These are phyloP conservation scores for Ptychobarbus kaznakovi DNA, from an alignment of 2,797 vertebrate genomes.

Conservation along the genomic window DNA sequence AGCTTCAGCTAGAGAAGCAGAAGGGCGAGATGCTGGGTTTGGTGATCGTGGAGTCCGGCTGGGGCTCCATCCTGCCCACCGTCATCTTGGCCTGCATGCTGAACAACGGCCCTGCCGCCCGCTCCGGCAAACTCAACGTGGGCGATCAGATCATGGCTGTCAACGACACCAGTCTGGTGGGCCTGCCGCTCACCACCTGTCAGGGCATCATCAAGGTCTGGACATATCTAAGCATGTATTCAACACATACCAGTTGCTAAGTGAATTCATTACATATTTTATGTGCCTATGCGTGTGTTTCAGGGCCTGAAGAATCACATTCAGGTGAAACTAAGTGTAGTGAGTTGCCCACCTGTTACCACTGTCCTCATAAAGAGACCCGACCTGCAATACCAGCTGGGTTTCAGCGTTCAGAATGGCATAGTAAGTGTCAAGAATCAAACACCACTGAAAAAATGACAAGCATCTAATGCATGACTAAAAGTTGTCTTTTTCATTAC, in stretches of 20 bases:
- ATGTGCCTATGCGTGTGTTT: slow-evolving; percentile 16
- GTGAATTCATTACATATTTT: neutral
- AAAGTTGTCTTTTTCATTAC: neutral
- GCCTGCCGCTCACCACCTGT: slow-evolving; percentile 92
- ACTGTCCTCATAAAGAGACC: slow-evolving; percentile 97
- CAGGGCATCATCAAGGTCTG: slow-evolving; percentile 97
- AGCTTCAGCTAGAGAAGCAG: slow-evolving; percentile 93
- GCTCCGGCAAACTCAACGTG: slow-evolving; percentile 94
- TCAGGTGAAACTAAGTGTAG: slow-evolving; percentile 94
- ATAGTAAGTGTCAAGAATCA: slow-evolving; percentile 73
- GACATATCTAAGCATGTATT: neutral
- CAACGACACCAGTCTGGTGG: slow-evolving; percentile 85
- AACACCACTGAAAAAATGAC: neutral
- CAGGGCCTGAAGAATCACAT: slow-evolving; percentile 95
- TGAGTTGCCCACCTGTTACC: slow-evolving; percentile 97
- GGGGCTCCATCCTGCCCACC: slow-evolving; percentile 90
- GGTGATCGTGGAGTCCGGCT: slow-evolving; percentile 83
- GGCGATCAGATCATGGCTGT: slow-evolving; percentile 99
- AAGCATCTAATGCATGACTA: neutral
- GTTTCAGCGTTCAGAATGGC: slow-evolving; percentile 90
- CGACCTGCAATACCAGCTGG: slow-evolving; percentile 96
- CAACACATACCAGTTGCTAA: neutral
- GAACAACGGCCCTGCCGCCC: slow-evolving; percentile 92
- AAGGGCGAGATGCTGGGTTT: slow-evolving; percentile 82
- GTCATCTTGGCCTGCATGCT: slow-evolving; percentile 97